Conservation (phyloP, 2,888 invertebrate species). For the Phengaris arion region DNA sequence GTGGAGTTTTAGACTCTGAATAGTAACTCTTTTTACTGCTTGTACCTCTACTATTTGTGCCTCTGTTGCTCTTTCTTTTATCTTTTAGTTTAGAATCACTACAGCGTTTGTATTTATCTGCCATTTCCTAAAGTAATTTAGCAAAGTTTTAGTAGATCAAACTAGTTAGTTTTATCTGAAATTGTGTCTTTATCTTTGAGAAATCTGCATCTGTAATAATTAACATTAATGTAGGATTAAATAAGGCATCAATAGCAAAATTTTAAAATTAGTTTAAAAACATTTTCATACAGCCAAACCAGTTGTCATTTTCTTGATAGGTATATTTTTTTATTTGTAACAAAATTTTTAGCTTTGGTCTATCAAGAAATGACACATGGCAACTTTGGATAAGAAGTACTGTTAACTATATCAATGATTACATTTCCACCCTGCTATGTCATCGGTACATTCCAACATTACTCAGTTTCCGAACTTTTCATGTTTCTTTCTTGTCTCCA, state of each 20-base stretch:
- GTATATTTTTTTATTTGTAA: constrained; percentile 36
- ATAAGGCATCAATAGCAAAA: constrained; percentile 26
- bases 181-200: constrained; percentile 33
- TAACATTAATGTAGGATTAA: constrained; percentile 39
- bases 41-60: constrained; percentile 44
- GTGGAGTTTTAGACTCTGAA: constrained; percentile 63
- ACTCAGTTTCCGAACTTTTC: constrained; percentile 59
- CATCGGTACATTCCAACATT: constrained; percentile 60
- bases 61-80: constrained; percentile 46
- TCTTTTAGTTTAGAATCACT: constrained; percentile 49
- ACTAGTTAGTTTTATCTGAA: constrained; percentile 36
- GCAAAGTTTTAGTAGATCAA: constrained; percentile 31
- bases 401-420: constrained; percentile 73
- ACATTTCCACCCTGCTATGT: constrained; percentile 73
- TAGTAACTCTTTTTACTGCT: constrained; percentile 41
- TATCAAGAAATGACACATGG: constrained; percentile 60
- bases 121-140: constrained; percentile 47
- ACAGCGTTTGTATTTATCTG: constrained; percentile 49
- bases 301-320: constrained; percentile 53
- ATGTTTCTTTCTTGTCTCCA: constrained; percentile 48
- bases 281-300: constrained; percentile 43
- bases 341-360: constrained; percentile 32
- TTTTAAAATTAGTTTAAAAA: constrained; percentile 38
- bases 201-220: constrained; percentile 57
- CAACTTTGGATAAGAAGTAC: constrained; percentile 48